Conservation (phyloP, 2,888 invertebrate genomes). For the Vanessa cardui region DNA sequence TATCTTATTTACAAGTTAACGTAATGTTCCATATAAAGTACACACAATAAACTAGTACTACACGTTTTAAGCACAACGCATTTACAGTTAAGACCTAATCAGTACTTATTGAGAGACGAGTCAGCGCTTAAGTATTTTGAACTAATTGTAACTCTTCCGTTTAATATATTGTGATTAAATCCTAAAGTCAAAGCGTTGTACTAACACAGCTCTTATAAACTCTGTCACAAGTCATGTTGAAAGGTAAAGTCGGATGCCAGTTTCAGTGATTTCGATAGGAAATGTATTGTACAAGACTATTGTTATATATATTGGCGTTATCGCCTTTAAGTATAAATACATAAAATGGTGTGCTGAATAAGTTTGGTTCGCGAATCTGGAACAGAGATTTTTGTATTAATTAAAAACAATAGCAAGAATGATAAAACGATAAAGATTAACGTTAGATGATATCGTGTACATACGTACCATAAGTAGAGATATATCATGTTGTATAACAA, state of each 20-base stretch:
- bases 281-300: slow-evolving; percentile 21
- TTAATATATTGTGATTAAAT: slow-evolving; percentile 57
- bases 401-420: no score
- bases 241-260: slow-evolving; percentile 22
- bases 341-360: no score
- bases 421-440: no score
- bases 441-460: no score
- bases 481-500: no score
- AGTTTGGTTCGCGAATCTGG: no score
- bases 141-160: slow-evolving; percentile 34
- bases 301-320: slow-evolving; percentile 6
- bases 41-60: background rate
- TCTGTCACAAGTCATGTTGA: slow-evolving; percentile 43
- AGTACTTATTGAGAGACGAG: background rate
- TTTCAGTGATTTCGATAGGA: slow-evolving; percentile 24
- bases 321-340: no score
- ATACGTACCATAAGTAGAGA: no score
- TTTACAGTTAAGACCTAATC: slow-evolving; percentile 6
- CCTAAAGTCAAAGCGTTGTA: slow-evolving; percentile 49
- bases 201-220: slow-evolving; percentile 52
- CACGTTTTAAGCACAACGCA: background rate
- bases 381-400: no score
- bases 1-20: no score
- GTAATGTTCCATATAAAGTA: no score
- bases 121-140: slow-evolving; percentile 5